Percentiles rank a stretch among this genome's conserved stretches.
Conservation (phyloP, 2,888 invertebrate species). For the Proisotoma minuta region DNA sequence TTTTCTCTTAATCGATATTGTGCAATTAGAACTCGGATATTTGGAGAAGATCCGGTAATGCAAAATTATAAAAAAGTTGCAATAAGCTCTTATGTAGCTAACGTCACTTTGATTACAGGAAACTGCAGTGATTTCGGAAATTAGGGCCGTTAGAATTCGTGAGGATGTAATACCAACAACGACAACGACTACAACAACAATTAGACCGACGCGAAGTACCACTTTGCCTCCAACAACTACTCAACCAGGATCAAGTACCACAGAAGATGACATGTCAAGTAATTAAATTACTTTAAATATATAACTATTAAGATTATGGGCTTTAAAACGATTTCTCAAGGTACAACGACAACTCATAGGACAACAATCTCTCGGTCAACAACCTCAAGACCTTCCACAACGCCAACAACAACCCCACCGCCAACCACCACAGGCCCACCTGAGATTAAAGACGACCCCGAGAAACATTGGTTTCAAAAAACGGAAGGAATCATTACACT, state of each 20-base stretch:
- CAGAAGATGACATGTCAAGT: constrained; percentile 3
- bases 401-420: constrained; percentile 6
- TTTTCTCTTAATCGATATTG: not conserved
- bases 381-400: not conserved
- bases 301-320: not conserved
- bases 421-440: not conserved
- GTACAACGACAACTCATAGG: not conserved
- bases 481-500: constrained; percentile 5
- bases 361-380: not conserved
- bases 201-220: not conserved
- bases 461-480: constrained; percentile 4
- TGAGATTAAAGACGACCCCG: not conserved
- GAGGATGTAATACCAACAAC: not conserved
- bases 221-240: constrained; percentile 8
- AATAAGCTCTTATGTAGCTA: too few relatives aligned
- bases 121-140: not conserved
- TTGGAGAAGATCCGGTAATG: not conserved
- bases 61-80: too few relatives aligned
- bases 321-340: not conserved
- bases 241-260: not conserved
- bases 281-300: not conserved
- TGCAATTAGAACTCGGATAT: not conserved
- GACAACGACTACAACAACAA: constrained; percentile 6
- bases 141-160: not conserved
- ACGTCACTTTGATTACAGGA: too few relatives aligned